Evolutionary conservation across 2,888 invertebrate species (phyloP).

Genomic region (Ganaspis brasiliensis): DNA sequence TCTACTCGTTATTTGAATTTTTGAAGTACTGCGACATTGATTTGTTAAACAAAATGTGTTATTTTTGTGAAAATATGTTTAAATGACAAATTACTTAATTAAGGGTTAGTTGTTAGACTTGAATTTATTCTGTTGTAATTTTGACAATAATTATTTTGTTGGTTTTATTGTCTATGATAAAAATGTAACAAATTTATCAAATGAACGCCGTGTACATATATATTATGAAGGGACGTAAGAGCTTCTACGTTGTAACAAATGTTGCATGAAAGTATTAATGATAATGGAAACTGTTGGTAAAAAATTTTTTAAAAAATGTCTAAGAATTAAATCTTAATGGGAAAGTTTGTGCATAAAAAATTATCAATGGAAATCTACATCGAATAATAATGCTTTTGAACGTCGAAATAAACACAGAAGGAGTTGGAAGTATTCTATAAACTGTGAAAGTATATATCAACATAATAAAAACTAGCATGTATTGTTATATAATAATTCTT

Average conservation of each 20-base stretch:
- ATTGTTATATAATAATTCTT: conserved; percentile 77
- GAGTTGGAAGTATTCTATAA: conserved; percentile 61
- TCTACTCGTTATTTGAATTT: not conserved
- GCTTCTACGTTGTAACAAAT: conserved; percentile 21
- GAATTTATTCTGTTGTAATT: not conserved
- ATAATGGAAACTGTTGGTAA: conserved; percentile 18
- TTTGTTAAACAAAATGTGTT: no score
- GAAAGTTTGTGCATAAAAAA: conserved; percentile 7
- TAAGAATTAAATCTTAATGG: conserved; percentile 2
- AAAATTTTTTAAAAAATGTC: not conserved
- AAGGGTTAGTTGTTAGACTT: not conserved
- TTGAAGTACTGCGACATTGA: no score
- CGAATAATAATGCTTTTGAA: conserved; percentile 72
- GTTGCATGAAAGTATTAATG: conserved; percentile 40
- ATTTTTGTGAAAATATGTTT: no score
- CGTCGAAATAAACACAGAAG: conserved; percentile 66
- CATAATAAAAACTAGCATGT: conserved; percentile 73
- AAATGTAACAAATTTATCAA: conserved; percentile 10
- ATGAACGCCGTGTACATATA: conserved; percentile 8
- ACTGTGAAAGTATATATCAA: conserved; percentile 73
- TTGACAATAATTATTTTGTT: conserved; percentile 10
- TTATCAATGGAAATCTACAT: conserved; percentile 53
- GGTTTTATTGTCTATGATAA: not conserved
- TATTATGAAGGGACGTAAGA: conserved; percentile 27
- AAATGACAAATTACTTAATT: not conserved